These are phyloP conservation scores for Timema cristinae DNA, from an alignment of 2,888 invertebrate species.

Conservation along the genomic window DNA sequence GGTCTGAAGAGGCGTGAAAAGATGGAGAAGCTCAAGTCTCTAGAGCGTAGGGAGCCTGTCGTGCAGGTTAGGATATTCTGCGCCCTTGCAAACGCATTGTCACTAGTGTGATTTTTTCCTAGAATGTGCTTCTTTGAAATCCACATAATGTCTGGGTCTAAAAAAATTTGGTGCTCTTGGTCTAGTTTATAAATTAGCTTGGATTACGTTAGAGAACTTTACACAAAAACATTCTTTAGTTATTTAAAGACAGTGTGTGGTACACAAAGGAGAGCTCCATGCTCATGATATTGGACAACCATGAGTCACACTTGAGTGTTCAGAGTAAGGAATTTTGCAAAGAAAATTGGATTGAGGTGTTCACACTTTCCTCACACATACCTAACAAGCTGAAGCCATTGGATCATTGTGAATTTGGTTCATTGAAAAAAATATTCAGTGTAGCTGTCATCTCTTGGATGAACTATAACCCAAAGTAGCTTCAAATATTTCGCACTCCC, in stretches of 20 bases:
- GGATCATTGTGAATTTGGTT: conserved; percentile 36
- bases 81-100: neutral
- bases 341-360: conserved; percentile 41
- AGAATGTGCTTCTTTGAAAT: neutral
- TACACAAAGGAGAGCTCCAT: conserved; percentile 36
- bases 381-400: conserved; percentile 43
- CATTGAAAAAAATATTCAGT: conserved; percentile 37
- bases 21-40: conserved; percentile 8
- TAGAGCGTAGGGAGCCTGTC: conserved; percentile 7
- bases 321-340: conserved; percentile 38
- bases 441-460: conserved; percentile 36
- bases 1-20: neutral
- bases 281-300: conserved; percentile 40
- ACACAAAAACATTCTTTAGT: conserved; percentile 27
- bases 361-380: conserved; percentile 43
- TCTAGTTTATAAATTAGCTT: conserved; percentile 29
- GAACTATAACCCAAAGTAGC: conserved; percentile 41
- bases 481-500: conserved; percentile 30
- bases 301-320: conserved; percentile 38
- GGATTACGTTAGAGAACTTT: conserved; percentile 30
- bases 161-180: conserved; percentile 30
- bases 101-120: neutral
- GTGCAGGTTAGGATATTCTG: conserved; percentile 1
- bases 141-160: conserved; percentile 23
- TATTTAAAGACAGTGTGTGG: conserved; percentile 31